Percentiles rank a stretch among this genome's conserved stretches.
Evolutionary conservation across 1,140 invertebrate species (phyloP).

Genomic region (Ericerus pela): DNA sequence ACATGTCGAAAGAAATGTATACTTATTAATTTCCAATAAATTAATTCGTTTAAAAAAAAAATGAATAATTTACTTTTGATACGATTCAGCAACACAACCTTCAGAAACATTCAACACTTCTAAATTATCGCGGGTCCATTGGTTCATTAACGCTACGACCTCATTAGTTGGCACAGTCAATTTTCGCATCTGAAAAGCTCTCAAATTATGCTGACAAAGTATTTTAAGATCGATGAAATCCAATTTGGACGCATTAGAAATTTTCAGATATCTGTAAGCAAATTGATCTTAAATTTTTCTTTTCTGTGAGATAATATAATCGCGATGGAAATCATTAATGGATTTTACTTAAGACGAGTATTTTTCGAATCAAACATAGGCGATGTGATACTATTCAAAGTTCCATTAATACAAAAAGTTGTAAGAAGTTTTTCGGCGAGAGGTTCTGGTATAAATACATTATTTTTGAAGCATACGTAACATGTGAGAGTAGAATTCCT

Average conservation of each 20-base stretch:
- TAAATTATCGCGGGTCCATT: conserved; percentile 55
- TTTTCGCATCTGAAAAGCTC: conserved; percentile 44
- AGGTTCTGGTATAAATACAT: neutral
- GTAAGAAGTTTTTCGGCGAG: neutral
- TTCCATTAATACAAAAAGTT: neutral
- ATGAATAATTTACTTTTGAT: neutral
- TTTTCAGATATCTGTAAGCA: conserved; percentile 32
- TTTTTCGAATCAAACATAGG: conserved; percentile 47
- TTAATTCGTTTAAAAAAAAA: neutral
- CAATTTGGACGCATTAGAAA: conserved; percentile 41
- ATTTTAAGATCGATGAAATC: conserved; percentile 46
- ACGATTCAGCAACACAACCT: neutral
- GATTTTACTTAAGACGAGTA: conserved; percentile 40
- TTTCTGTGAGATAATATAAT: conserved; percentile 10
- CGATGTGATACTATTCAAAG: conserved; percentile 45
- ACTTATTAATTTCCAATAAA: neutral
- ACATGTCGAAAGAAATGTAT: neutral
- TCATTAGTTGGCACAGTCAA: conserved; percentile 48
- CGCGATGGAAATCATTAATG: conserved; percentile 13
- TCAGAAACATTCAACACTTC: conserved; percentile 45
- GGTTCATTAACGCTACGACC: conserved; percentile 50
- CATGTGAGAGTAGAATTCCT: too few relatives aligned
- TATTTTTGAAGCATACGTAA: neutral
- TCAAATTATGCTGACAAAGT: conserved; percentile 48
- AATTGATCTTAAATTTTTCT: neutral